Conservation (phyloP, 2,888 invertebrate genomes). For the Creontiades dilutus region DNA sequence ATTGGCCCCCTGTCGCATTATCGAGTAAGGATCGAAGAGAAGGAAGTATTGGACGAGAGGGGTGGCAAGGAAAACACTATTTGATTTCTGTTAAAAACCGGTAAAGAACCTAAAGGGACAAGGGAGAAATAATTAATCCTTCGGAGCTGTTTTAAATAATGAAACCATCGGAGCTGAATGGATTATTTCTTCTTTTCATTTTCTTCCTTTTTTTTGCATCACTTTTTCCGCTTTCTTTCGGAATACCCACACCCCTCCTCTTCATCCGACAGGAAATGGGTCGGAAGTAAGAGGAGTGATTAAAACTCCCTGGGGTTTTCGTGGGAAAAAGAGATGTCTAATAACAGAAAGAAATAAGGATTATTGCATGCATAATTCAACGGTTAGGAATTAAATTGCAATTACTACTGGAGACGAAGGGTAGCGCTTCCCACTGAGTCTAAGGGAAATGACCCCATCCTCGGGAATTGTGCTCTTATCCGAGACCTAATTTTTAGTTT, state of each 20-base stretch:
- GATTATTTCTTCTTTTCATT: constrained; percentile 60
- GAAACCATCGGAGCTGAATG: constrained; percentile 66
- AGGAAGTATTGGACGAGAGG: neutral
- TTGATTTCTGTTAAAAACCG: constrained; percentile 57
- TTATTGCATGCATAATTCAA: constrained; percentile 72
- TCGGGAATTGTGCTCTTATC: constrained; percentile 14
- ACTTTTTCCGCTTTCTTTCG: neutral
- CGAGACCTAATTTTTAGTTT: constrained; percentile 33
- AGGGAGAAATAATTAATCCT: constrained; percentile 63
- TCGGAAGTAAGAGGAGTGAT: constrained; percentile 69
- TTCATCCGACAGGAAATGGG: constrained; percentile 66
- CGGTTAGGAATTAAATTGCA: constrained; percentile 69
- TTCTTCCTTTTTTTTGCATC: constrained; percentile 10
- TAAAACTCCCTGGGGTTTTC: constrained; percentile 68
- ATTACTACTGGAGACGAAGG: constrained; percentile 52
- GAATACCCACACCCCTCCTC: constrained; percentile 28
- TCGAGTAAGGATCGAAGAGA: constrained; percentile 30
- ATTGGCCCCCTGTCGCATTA: constrained; percentile 42
- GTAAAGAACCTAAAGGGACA: constrained; percentile 40
- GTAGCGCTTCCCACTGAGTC: neutral
- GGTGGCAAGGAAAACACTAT: constrained; percentile 51
- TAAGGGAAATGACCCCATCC: constrained; percentile 10
- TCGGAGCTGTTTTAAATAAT: constrained; percentile 64
- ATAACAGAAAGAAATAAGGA: constrained; percentile 70
- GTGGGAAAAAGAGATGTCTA: constrained; percentile 65